A percentile compares a stretch with the other conserved stretches of the same genome.
phyloP scores from a whole-genome alignment of 2,113 vertebrate genomes.

The Porphyrio hochstetteri region DNA sequence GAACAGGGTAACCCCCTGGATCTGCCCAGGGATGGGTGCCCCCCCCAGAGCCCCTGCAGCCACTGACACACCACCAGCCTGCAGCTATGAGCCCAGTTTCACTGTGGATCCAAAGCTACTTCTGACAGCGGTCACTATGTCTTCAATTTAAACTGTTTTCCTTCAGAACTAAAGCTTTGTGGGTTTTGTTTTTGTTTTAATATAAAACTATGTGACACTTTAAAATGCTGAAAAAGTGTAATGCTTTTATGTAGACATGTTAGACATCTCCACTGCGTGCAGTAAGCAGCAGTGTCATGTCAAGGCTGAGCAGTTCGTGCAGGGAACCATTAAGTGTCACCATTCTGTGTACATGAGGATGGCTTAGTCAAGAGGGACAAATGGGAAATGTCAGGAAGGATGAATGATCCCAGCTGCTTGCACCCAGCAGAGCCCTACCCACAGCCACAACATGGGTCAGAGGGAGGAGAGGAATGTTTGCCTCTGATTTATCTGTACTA shows the following conservation, averaged over 20 bases:
- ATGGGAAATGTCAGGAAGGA: conserved; percentile 14
- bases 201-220: background rate
- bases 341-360: background rate
- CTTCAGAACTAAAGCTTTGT: background rate
- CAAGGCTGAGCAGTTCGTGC: background rate
- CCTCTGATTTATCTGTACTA: background rate
- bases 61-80: background rate
- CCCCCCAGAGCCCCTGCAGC: background rate
- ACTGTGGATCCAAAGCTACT: background rate
- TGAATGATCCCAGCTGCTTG: background rate
- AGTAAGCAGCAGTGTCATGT: background rate
- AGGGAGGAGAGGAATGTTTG: background rate
- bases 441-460: accelerated
- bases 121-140: background rate
- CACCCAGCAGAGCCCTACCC: background rate
- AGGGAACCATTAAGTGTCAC: background rate
- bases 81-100: background rate
- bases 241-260: background rate
- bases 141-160: background rate
- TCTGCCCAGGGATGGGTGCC: background rate
- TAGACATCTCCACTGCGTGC: background rate
- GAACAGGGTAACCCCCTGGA: background rate
- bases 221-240: background rate
- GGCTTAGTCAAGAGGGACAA: background rate
- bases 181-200: background rate